Conservation (phyloP, 2,888 invertebrate species). For the Barypeithes pellucidus region DNA sequence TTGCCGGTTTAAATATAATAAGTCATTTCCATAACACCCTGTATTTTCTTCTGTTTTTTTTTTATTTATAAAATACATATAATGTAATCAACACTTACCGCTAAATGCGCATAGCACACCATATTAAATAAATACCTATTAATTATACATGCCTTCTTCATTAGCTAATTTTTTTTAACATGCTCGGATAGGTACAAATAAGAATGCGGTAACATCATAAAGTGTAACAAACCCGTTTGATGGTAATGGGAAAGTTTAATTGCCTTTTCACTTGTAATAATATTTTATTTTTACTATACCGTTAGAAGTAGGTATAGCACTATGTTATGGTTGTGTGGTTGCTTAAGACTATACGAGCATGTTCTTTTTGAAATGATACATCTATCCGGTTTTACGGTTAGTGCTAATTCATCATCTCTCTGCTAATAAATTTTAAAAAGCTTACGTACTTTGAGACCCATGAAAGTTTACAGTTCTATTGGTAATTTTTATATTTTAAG, state of each 20-base stretch:
- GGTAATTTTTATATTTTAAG: no score
- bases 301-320: conserved; percentile 19
- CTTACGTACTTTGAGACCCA: no score
- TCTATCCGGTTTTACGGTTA: background rate
- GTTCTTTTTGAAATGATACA: background rate
- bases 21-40: no score
- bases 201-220: conserved; percentile 22
- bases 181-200: conserved; percentile 13
- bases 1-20: no score
- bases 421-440: background rate
- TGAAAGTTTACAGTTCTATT: no score
- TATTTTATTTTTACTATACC: conserved; percentile 34
- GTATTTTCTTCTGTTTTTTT: no score
- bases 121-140: background rate
- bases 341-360: background rate
- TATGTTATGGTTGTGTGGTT: conserved; percentile 16
- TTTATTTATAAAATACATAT: no score
- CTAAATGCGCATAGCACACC: background rate
- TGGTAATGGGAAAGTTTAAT: conserved; percentile 44
- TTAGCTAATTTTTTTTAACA: conserved; percentile 3
- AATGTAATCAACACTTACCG: background rate
- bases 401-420: background rate
- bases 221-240: conserved; percentile 38
- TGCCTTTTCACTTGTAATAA: conserved; percentile 42
- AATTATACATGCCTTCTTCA: conserved; percentile 2